These are phyloP conservation scores for Heliconius himera DNA, from an alignment of 1,140 invertebrate genomes.

Conservation along the genomic window DNA sequence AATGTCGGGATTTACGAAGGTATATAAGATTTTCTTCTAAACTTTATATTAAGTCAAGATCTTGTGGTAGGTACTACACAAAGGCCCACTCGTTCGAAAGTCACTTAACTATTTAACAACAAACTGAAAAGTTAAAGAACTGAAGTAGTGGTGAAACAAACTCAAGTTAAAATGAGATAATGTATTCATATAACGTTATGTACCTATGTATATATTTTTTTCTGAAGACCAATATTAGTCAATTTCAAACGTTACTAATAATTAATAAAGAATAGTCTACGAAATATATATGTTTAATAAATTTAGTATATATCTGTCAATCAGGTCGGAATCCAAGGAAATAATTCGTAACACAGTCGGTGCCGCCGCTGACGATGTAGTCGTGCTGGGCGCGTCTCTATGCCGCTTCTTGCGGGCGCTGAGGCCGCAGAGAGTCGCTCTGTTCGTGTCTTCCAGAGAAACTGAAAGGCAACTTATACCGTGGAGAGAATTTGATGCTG, in stretches of 20 bases:
- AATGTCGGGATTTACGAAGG: too few relatives aligned
- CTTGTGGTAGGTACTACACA: not conserved
- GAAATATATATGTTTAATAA: too few relatives aligned
- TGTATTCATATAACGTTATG: too few relatives aligned
- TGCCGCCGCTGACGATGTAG: conserved; percentile 91
- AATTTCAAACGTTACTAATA: too few relatives aligned
- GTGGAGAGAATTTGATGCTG: conserved; percentile 90
- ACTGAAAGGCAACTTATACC: conserved; percentile 92
- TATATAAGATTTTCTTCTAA: not conserved
- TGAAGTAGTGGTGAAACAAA: not conserved
- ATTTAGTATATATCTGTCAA: not conserved
- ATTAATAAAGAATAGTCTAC: too few relatives aligned
- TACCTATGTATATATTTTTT: too few relatives aligned
- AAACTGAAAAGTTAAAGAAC: not conserved
- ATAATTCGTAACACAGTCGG: conserved; percentile 91
- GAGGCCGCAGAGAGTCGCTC: conserved; percentile 81
- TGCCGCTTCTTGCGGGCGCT: conserved; percentile 82
- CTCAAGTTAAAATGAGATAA: too few relatives aligned
- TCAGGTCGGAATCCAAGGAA: conserved; percentile 90
- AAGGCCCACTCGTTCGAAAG: not conserved
- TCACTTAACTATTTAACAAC: not conserved
- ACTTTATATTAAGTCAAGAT: not conserved
- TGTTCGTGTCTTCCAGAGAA: conserved; percentile 93
- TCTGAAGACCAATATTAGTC: too few relatives aligned
- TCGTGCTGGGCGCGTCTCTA: conserved; percentile 88